Percentiles rank a stretch among this genome's conserved stretches.
Conservation (phyloP, 2,113 vertebrate genomes). For the Heterochromis multidens region DNA sequence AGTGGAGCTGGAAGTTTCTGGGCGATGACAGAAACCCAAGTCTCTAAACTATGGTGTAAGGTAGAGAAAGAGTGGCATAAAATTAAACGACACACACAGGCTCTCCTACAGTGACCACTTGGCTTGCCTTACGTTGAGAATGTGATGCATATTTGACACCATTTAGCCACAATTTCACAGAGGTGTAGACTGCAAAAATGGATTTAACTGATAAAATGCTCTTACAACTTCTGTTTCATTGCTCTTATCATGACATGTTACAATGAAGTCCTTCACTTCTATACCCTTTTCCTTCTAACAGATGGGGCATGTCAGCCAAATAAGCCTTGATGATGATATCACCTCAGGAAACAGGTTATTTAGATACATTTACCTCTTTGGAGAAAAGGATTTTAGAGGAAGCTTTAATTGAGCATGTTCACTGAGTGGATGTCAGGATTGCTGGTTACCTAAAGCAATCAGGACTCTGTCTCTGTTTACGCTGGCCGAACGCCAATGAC, state of each 20-base stretch:
- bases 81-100: slow-evolving; percentile 33
- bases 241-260: neutral
- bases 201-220: neutral
- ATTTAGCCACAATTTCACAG: neutral
- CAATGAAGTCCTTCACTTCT: slow-evolving; percentile 5
- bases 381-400: slow-evolving; percentile 22
- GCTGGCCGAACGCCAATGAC: slow-evolving; percentile 52
- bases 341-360: slow-evolving; percentile 35
- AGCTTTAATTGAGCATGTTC: slow-evolving; percentile 54
- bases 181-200: neutral
- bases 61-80: neutral
- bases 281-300: slow-evolving; percentile 1
- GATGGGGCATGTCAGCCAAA: slow-evolving; percentile 7
- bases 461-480: slow-evolving; percentile 50
- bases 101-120: neutral
- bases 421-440: slow-evolving; percentile 42
- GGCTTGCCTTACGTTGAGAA: neutral
- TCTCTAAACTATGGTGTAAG: neutral
- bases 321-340: slow-evolving; percentile 30
- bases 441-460: slow-evolving; percentile 54
- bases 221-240: neutral
- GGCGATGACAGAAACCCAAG: slow-evolving; percentile 26
- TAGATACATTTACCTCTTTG: slow-evolving; percentile 45
- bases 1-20: slow-evolving; percentile 10
- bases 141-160: neutral